phyloP scores from a whole-genome alignment of 2,797 vertebrate genomes.

The Tauraco hartlaubi region DNA sequence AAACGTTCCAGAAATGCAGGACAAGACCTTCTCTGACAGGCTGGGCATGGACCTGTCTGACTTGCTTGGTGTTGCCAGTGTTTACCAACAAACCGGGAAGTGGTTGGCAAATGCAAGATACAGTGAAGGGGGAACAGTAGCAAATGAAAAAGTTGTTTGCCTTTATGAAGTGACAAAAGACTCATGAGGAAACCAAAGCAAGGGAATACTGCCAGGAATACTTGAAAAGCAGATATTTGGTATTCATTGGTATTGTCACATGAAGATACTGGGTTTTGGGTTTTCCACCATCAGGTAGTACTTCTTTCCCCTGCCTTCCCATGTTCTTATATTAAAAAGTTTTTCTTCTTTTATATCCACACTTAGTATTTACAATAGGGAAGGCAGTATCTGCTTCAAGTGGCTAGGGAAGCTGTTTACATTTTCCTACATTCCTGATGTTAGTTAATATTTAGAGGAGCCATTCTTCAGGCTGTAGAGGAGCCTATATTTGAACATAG shows the following conservation, averaged over 20 bases:
- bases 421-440: background rate
- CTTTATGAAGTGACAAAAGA: background rate
- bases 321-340: background rate
- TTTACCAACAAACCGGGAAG: background rate
- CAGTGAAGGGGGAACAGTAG: background rate
- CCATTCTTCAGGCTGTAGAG: background rate
- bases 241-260: background rate
- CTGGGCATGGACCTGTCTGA: background rate
- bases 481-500: background rate
- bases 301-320: background rate
- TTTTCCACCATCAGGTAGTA: background rate
- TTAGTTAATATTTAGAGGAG: constrained; percentile 27
- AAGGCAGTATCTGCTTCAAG: background rate
- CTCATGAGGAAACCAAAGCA: background rate
- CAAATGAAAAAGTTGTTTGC: background rate
- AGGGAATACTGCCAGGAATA: background rate
- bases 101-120: background rate
- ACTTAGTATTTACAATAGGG: background rate
- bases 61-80: background rate
- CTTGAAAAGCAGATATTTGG: background rate
- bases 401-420: background rate
- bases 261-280: rapidly evolving
- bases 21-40: background rate
- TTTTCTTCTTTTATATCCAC: background rate
- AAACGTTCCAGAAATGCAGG: background rate